Evolutionary conservation across 2,797 vertebrate species (phyloP).

Genomic region (Notoglanidium macrostoma): DNA sequence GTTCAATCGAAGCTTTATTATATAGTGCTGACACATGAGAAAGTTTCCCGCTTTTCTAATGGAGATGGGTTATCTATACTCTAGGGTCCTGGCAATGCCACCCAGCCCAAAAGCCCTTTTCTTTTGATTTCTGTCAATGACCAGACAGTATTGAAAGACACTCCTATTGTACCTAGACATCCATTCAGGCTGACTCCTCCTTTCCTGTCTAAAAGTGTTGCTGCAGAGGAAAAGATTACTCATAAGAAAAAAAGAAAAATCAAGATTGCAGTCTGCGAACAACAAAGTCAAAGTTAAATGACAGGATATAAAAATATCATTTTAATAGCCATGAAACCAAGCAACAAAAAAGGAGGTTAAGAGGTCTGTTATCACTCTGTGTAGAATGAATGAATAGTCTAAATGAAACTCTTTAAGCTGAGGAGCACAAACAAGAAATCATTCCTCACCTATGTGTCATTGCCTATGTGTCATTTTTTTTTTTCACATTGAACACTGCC

Average conservation of each 20-base stretch:
- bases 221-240: constrained; percentile 13
- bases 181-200: constrained; percentile 58
- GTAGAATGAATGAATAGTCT: neutral
- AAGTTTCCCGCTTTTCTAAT: constrained; percentile 51
- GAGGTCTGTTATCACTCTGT: neutral
- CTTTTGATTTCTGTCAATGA: constrained; percentile 62
- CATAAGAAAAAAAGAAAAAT: constrained; percentile 7
- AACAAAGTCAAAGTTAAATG: constrained; percentile 20
- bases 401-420: neutral
- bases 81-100: constrained; percentile 54
- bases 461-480: neutral
- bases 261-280: constrained; percentile 9
- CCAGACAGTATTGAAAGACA: constrained; percentile 69
- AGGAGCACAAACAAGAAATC: neutral
- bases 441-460: neutral
- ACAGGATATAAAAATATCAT: constrained; percentile 14
- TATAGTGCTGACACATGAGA: constrained; percentile 49
- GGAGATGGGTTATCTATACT: constrained; percentile 48
- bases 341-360: neutral
- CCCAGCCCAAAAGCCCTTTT: constrained; percentile 52
- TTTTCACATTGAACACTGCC: neutral
- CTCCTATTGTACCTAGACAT: constrained; percentile 61
- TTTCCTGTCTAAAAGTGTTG: constrained; percentile 31
- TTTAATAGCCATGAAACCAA: constrained; percentile 8
- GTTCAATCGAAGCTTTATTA: constrained; percentile 45